These are phyloP conservation scores for Branchipolynoe longqiensis DNA, from an alignment of 2,888 invertebrate species.

Conservation along the genomic window DNA sequence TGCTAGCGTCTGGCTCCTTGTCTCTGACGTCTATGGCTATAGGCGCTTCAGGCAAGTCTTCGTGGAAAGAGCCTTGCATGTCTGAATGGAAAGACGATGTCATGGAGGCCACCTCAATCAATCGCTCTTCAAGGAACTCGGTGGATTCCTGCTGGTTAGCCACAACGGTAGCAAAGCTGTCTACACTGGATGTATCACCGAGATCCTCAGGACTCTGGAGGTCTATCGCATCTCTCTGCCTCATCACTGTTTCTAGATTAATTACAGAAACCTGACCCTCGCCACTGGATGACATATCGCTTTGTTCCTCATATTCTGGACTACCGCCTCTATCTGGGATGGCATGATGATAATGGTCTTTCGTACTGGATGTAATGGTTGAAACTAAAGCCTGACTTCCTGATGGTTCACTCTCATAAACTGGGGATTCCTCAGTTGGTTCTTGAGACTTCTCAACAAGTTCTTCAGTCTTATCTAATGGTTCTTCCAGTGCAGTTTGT, in stretches of 20 bases:
- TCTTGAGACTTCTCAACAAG: background rate
- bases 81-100: constrained; percentile 83
- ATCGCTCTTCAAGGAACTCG: constrained; percentile 76
- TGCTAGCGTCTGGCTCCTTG: constrained; percentile 55
- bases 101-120: constrained; percentile 84
- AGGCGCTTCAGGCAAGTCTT: constrained; percentile 90
- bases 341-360: no score
- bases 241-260: constrained; percentile 37
- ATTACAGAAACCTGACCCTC: constrained; percentile 51
- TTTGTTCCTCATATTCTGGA: constrained; percentile 33
- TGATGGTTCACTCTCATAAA: background rate
- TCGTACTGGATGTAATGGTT: background rate
- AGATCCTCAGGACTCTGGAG: constrained; percentile 70
- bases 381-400: background rate
- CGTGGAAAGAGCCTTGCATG: constrained; percentile 85
- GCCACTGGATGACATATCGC: constrained; percentile 53
- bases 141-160: constrained; percentile 76
- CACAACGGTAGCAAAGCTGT: constrained; percentile 81
- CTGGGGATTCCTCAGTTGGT: background rate
- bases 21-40: constrained; percentile 68
- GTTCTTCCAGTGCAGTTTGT: no score
- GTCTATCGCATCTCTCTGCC: constrained; percentile 54
- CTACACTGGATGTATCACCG: constrained; percentile 80
- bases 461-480: no score
- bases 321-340: no score